Base-by-base conservation (phyloP, 2,113 vertebrate genomes). In the Butastur rufipennis region DNA sequence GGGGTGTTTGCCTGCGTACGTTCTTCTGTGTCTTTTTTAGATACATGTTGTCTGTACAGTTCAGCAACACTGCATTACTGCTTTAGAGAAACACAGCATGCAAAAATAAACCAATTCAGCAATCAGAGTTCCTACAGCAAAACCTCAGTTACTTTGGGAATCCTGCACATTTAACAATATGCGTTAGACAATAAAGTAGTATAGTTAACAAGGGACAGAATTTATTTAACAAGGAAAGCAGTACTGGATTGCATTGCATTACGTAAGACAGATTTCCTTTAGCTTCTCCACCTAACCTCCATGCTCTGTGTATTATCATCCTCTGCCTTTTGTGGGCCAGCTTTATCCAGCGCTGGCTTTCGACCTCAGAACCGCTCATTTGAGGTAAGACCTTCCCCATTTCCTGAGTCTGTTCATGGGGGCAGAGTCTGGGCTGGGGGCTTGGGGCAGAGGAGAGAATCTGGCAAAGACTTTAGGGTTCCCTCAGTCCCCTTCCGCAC, bases 1-100 rank as follows among this genome's bases (percentile, higher is more conserved):
- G 7, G 16, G 23, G 1, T 48, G 47, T 75, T 75, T 66, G 23
- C 0, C 1, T 42, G 20, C 31, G 29, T 0, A 7, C 4, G 23
- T 56, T 25, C 29, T 34, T 71, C 27, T 13, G 2, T 52, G 23
- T 58, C 29, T 48, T 71, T 70, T 56, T 59, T 62, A 47, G 48
- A 29, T 34, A 21, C 7, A 14, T 17, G 9, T 67, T 81, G 38
- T 14, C 36, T 31, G 7, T 19, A 65, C 13, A 65, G 19, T 67
- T 62, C 77, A 75, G 50, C 58, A 71, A 55, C 8, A 5, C 18
- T 47, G 14, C 9, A 26, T 50, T 83, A 50, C 34, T 73, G 10
- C 32, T 70, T 62, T 71, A 61, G 16, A 85, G 52, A 94, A 88
- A 78, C 34, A 58, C 5, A 43, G 25, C 5, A 38, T 19, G 5